phyloP scores from a whole-genome alignment of 2,888 invertebrate species.

The Drosophila bunnanda region DNA sequence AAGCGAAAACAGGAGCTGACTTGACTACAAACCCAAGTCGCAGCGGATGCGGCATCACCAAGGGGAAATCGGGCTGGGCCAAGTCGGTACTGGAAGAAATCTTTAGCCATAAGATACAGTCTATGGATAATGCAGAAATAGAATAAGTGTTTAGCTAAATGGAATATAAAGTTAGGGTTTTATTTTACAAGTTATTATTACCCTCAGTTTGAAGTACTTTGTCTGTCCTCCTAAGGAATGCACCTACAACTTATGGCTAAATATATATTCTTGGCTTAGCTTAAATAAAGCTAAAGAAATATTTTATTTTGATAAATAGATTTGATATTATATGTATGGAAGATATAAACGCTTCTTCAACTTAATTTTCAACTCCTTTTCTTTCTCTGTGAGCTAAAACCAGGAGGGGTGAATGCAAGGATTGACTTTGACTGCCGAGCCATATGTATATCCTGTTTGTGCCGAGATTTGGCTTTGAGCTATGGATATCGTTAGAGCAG shows the following conservation, averaged over 20 bases:
- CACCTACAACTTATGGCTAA: neutral
- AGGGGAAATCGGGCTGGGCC: neutral
- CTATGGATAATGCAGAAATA: neutral
- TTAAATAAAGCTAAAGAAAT: neutral
- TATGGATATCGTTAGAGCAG: conserved; percentile 76
- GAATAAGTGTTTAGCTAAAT: neutral
- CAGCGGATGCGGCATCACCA: conserved; percentile 65
- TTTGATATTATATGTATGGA: neutral
- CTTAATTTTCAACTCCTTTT: neutral
- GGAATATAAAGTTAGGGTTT: too few relatives aligned
- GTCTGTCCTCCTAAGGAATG: neutral
- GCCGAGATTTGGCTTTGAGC: conserved; percentile 82
- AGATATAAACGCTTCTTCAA: neutral
- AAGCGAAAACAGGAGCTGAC: conserved; percentile 66
- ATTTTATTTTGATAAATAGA: neutral
- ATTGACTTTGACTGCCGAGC: conserved; percentile 67
- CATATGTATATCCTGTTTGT: conserved; percentile 73
- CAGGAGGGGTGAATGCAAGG: conserved; percentile 22
- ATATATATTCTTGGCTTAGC: neutral
- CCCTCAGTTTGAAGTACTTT: neutral
- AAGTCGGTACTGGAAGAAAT: neutral
- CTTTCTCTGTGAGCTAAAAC: neutral
- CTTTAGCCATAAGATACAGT: too few relatives aligned
- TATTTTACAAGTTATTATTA: too few relatives aligned
- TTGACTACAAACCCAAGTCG: conserved; percentile 72